Base-by-base conservation (phyloP, 2,888 invertebrate genomes). In the Polydrusus pterygomalis region DNA sequence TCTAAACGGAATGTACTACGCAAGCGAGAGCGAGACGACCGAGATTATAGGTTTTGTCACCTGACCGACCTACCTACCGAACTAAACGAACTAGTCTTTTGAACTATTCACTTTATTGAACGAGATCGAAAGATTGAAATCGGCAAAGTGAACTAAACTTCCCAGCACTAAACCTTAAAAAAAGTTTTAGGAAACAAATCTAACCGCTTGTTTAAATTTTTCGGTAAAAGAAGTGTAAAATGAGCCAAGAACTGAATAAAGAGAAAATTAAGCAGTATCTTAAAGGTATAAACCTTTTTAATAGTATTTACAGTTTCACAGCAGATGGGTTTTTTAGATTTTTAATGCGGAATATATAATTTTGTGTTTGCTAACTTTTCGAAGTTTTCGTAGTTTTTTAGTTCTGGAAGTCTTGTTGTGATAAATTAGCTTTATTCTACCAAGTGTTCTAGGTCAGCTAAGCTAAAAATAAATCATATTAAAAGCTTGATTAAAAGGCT, bases 221-320 rank as follows among this genome's bases (percentile, higher is more conserved):
- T 56, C 11, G 15, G 47, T 54, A 67, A 49, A 34, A 34, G 1
- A 25, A 1, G 17, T 45, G 18, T 25, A 40, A 58, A 51, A 75
- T 75, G 75, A 58, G 40, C 17, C 45, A 56, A 18, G 34, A 30
- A 51, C n/a, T 56, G 7, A 47, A 70, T 58, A 56, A 18, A 54
- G 65, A 70, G 9, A 60, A 70, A 47, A 67, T 71, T 20, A 58
- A 49, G 18, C 45, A 62, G 34, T 68, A 70, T 62, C 54, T 75
- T 13, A 71, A 67, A 71, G 75, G 75, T 75, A 75, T n/a, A 15
- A 30, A 30, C 30, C 15, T n/a, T n/a, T 51, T 56, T 25, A 11
- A 30, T 25, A 17, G 15, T 58, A 8, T 38, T 17, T 38, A 54
- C 0, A 3, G 25, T 25, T 7, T 1, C n/a, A 8, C 20, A 13